Evolutionary conservation across 2,888 invertebrate species (phyloP), one percentile per base, ranked within the genome.

Genomic region (Ormia ochracea): DNA sequence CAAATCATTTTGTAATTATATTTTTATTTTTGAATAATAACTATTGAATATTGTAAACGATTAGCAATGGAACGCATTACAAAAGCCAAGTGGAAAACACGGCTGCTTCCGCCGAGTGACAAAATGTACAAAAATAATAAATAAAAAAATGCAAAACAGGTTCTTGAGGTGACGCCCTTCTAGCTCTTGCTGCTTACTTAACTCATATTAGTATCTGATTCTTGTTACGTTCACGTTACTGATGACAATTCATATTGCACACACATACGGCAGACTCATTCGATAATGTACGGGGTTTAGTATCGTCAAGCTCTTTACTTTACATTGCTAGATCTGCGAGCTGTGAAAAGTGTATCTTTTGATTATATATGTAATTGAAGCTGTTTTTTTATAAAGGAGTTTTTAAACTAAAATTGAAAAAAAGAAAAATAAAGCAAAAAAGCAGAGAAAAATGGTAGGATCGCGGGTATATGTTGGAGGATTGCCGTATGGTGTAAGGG

Each of bases 401-500:
- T 63, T 26, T 56, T 61, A 2, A 63, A 70, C 79, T 79, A 75
- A 66, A 72, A 61, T 41, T 72, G 76, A 76, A 68, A 68, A 72
- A 43, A 38, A 78, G 54, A 12, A 12, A n/a, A 17, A 23, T 21
- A 23, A 23, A 21, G 33, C 33, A 21, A n/a, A 74, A 10, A 68
- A 26, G 9, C 45, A n/a, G 36, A n/a, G 17, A 76, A 72, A 12
- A 58, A 93, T 93, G 93, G 93, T 95, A 91, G 94, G 95, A 86
- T 95, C 95, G 87, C 92, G 96, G 88, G 95, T 96, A 84, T 96
- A 95, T 91, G 95, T 96, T 85, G 96, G 96, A 84, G 96, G 96
- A 85, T 91, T 96, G 86, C 95, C 95, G 43, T 95, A 95, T 90
- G 94, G 95, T 83, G 95, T 96, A 77, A 92, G 97, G 85, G 98